These are phyloP conservation scores for Salvelinus sp. DNA, from an alignment of 2,113 vertebrate species.

Conservation along the genomic window DNA sequence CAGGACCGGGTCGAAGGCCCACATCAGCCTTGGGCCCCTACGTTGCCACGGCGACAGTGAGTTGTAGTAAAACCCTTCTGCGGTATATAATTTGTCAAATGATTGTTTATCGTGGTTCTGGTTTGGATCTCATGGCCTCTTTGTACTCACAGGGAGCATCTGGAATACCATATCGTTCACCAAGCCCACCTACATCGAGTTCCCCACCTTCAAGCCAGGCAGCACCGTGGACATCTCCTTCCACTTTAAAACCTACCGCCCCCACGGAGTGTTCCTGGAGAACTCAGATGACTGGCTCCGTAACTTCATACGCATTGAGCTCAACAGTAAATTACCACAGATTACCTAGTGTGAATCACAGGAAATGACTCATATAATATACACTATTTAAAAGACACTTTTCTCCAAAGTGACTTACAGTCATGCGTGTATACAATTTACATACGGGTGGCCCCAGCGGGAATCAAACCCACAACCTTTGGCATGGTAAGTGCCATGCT, in stretches of 20 bases:
- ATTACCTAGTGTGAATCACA: not conserved
- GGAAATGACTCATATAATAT: too few species aligned
- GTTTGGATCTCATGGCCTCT: not conserved
- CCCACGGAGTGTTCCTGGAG: constrained; percentile 88
- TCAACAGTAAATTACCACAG: constrained; percentile 83
- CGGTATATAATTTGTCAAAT: not conserved
- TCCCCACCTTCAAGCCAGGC: constrained; percentile 88
- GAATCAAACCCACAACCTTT: too few species aligned
- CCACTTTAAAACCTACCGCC: constrained; percentile 93
- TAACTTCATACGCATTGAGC: constrained; percentile 88
- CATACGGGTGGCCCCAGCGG: too few species aligned
- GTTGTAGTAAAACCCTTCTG: constrained; percentile 43
- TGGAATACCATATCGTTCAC: constrained; percentile 95
- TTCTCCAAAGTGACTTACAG: too few species aligned
- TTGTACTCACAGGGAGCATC: constrained; percentile 79
- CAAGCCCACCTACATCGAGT: constrained; percentile 86
- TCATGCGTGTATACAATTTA: too few species aligned
- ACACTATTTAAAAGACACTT: too few species aligned
- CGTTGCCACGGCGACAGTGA: constrained; percentile 96
- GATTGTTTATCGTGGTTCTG: not conserved
- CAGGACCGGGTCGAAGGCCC: constrained; percentile 86
- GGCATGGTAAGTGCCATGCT: too few species aligned
- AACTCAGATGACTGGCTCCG: constrained; percentile 82
- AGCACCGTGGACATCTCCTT: constrained; percentile 93
- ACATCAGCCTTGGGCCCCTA: constrained; percentile 86